Evolutionary conservation across 2,113 vertebrate species (phyloP), one percentile per base, ranked within the genome.

Genomic region (Hippocampus abdominalis): DNA sequence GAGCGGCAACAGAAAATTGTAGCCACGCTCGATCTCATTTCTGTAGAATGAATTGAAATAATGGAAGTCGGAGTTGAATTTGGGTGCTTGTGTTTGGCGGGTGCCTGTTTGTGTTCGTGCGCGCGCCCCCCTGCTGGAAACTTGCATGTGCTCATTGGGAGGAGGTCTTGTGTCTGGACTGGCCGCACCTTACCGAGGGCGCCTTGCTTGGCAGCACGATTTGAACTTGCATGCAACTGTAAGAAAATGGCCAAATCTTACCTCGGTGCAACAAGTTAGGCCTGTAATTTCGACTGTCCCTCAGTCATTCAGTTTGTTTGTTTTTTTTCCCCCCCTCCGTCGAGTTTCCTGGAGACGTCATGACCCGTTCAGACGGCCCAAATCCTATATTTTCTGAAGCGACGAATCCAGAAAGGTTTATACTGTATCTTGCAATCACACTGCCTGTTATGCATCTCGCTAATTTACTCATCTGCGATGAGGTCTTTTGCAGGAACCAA

Each of bases 151-250:
- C 48, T 69, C 78, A 68, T 81, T 81, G 66, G 81, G 57, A 44
- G 57, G 65, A 72, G 70, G 77, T 81, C 75, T 85, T 69, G n/a
- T 42, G 79, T 82, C 81, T 78, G 79, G 81, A 74, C 65, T 76
- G 74, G 81, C 76, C 81, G 77, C 82, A 65, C 82, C 79, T 72
- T 76, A 53, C 40, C 74, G 46, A 5, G 13, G 16, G 15, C 27
- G 68, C 68, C 56, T 44, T 64, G 57, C 66, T 77, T 44, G 42
- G 12, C 12, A 13, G 42, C 42, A 44, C 42, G 42, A 44, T 44
- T 44, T 44, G 42, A 44, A 44, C 10, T 44, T 44, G 42, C 12
- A 44, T 13, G 2, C 12, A 44, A 44, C 13, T 44, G 13, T 0
- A 44, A 44, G 51, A 63, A 69, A 54, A 46, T 36, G 2, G 12